phyloP scores from a whole-genome alignment of 2,888 invertebrate genomes.

The Trissonchulus sp. region DNA sequence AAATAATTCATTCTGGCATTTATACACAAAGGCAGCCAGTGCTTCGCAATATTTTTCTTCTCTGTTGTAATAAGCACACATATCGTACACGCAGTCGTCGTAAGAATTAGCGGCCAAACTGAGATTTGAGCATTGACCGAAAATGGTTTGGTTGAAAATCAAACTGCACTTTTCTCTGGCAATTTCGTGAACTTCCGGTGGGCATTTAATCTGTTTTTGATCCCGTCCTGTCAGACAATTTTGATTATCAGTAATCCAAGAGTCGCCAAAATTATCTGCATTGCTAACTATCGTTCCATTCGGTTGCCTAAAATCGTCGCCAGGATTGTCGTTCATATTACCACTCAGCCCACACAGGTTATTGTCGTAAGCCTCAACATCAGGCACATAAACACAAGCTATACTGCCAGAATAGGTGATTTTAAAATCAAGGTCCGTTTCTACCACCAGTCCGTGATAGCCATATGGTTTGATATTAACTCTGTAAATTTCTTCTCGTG shows the following conservation, averaged over 20 bases:
- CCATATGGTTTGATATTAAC: neutral
- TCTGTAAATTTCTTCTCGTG: conserved; percentile 24
- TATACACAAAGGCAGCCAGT: neutral
- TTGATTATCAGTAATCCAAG: neutral
- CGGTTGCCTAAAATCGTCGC: conserved; percentile 39
- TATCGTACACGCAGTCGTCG: conserved; percentile 42
- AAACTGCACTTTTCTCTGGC: neutral
- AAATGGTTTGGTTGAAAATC: neutral
- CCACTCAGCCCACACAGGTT: conserved; percentile 43
- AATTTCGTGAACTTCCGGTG: neutral
- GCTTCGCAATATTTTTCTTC: neutral
- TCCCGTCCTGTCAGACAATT: conserved; percentile 18
- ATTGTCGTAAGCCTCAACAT: conserved; percentile 40
- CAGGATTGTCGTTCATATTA: conserved; percentile 41
- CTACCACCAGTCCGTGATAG: neutral
- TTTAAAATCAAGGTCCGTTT: conserved; percentile 2
- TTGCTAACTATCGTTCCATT: conserved; percentile 27
- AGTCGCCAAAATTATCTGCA: neutral
- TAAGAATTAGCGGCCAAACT: conserved; percentile 23
- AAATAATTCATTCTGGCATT: neutral
- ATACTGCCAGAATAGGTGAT: conserved; percentile 1
- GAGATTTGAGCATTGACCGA: neutral
- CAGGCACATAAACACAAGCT: conserved; percentile 38
- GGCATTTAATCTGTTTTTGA: neutral
- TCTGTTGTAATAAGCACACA: conserved; percentile 35